Conservation (phyloP, 2,797 vertebrate species). For the Melanotaenia maccullochi region DNA sequence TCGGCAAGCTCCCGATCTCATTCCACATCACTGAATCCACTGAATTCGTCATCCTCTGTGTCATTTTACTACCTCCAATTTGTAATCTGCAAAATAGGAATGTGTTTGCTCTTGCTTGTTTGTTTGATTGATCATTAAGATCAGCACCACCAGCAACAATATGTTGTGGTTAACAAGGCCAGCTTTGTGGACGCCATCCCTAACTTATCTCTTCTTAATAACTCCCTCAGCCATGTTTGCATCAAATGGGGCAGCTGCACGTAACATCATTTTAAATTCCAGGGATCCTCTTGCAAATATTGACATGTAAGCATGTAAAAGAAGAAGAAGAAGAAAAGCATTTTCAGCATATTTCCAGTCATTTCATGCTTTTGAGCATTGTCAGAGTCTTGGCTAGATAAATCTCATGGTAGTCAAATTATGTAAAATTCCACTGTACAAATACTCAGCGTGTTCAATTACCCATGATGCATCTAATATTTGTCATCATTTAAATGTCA, state of each 20-base stretch:
- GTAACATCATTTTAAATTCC: slow-evolving; percentile 42
- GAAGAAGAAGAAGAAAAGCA: background rate
- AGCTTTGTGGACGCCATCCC: slow-evolving; percentile 39
- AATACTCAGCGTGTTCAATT: slow-evolving; percentile 65
- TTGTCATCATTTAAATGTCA: slow-evolving; percentile 73
- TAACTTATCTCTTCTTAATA: slow-evolving; percentile 49
- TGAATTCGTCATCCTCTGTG: too few relatives aligned
- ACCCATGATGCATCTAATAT: slow-evolving; percentile 63
- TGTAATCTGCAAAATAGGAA: too few relatives aligned
- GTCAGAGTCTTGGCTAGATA: slow-evolving; percentile 30
- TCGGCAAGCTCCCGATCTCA: too few relatives aligned
- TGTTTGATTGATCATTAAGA: slow-evolving; percentile 25
- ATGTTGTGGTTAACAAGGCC: slow-evolving; percentile 41
- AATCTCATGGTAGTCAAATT: slow-evolving; percentile 30
- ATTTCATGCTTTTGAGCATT: slow-evolving; percentile 34
- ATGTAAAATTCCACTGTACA: slow-evolving; percentile 52
- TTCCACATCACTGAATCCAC: too few relatives aligned
- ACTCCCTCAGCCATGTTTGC: slow-evolving; percentile 46
- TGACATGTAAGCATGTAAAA: slow-evolving; percentile 3
- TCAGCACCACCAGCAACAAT: slow-evolving; percentile 15
- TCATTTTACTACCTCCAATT: too few relatives aligned
- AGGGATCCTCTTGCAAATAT: slow-evolving; percentile 31
- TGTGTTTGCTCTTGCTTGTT: slow-evolving; percentile 20
- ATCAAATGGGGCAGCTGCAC: slow-evolving; percentile 33
- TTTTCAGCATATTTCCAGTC: slow-evolving; percentile 48